Evolutionary conservation across 2,797 vertebrate species (phyloP), one percentile per base, ranked within the genome.

Genomic region (Pseudochirops corinnae): DNA sequence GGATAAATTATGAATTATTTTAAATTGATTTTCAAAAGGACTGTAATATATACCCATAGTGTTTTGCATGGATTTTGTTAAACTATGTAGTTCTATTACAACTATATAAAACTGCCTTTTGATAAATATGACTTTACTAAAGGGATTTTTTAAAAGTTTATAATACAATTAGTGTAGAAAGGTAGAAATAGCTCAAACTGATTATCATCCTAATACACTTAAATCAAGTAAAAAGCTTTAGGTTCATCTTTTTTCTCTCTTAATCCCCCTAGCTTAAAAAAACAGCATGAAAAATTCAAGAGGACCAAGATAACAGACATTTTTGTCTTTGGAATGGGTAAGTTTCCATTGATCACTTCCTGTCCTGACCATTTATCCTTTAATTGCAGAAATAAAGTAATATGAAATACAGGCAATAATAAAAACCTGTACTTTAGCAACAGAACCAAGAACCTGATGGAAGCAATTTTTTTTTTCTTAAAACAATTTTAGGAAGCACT

Each of bases 41-140:
- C 50, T 56, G 74, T 10, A 91, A 91, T 62, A 91, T 87, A 93
- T 33, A 90, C 39, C 26, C 60, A 28, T 28, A 90, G 56, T 28
- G 90, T 95, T 93, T 94, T 87, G 50, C 56, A 93, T 60, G 31
- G 62, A 87, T 91, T 96, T 91, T 26, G 4, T 94, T 93, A 74
- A 97, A 90, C 14, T 39, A 74, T 67, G 93, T 87, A 58, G 87
- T 94, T 2, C 91, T 96, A 93, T 91, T 33, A 57, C 1, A 62
- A 5, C 26, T 57, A 93, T 95, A 93, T 92, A 91, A 96, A 98
- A 90, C 11, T 92, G 96, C 28, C 90, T 56, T n/a, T 90, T 52
- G 58, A 13, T 74, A 21, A 92, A 26, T 28, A 92, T 11, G 14
- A 90, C 14, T 57, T 91, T 92, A 46, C 92, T 94, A 55, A 29